phyloP scores from a whole-genome alignment of 2,113 vertebrate species.

The Plecotus auritus region DNA sequence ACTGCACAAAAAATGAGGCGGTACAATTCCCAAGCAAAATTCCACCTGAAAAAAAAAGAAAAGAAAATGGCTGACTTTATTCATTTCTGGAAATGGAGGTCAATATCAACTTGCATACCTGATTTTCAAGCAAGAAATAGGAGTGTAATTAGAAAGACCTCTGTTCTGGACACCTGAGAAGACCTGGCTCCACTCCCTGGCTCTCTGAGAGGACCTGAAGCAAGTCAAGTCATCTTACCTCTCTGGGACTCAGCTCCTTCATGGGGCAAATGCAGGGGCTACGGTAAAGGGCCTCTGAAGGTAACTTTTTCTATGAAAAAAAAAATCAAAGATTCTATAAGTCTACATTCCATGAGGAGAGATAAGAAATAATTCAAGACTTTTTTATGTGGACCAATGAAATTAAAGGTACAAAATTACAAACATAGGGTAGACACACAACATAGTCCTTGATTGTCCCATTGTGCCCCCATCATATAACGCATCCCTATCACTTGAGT shows the following conservation, averaged over 20 bases:
- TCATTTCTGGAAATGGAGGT: not conserved
- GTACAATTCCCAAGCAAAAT: not conserved
- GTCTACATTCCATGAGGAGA: not conserved
- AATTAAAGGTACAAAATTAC: not conserved
- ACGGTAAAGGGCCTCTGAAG: not conserved
- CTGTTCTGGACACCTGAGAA: not conserved
- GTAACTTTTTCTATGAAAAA: not conserved
- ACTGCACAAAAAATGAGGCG: not conserved
- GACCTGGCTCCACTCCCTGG: fast-evolving
- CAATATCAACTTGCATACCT: not conserved
- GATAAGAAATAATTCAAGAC: not conserved
- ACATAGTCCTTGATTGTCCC: not conserved
- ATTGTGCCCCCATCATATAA: not conserved
- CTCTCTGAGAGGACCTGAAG: not conserved
- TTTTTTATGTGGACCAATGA: not conserved
- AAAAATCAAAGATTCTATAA: not conserved
- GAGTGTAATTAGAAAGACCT: not conserved
- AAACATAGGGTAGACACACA: not conserved
- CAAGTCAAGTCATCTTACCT: not conserved
- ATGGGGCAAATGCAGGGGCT: not conserved
- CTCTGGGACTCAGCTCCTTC: not conserved
- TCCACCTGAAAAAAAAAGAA: not conserved
- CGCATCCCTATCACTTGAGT: not conserved
- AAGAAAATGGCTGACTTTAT: not conserved
- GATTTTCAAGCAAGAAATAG: not conserved